A percentile compares a stretch with the other conserved stretches of the same genome.
Conservation (phyloP, 2,113 vertebrate genomes). For the Ammodytes marinus region DNA sequence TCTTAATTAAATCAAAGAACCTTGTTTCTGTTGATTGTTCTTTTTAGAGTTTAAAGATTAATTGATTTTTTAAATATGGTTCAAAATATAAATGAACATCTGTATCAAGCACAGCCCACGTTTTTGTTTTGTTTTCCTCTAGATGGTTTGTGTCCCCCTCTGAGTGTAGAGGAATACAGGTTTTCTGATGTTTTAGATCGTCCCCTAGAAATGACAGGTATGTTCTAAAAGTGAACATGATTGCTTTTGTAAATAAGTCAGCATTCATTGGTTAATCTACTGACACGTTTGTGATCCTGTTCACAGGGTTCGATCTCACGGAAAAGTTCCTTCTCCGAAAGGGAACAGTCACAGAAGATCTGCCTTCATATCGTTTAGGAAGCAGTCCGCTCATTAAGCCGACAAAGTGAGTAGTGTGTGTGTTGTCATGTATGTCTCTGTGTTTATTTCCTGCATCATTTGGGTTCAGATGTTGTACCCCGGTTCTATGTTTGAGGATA, state of each 20-base stretch:
- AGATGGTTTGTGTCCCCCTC: constrained; percentile 86
- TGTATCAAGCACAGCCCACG: background rate
- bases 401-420: constrained; percentile 86
- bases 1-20: constrained; percentile 15
- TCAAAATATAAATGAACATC: constrained; percentile 23
- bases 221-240: background rate
- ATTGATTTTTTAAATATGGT: constrained; percentile 1
- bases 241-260: background rate
- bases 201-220: constrained; percentile 88
- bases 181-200: constrained; percentile 82
- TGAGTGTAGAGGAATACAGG: constrained; percentile 83
- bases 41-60: constrained; percentile 25
- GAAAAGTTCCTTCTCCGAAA: constrained; percentile 92
- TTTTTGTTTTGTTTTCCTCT: constrained; percentile 38
- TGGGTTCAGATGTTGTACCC: constrained; percentile 7
- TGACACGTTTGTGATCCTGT: constrained; percentile 50
- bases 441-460: constrained; percentile 15
- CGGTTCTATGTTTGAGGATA: constrained; percentile 7
- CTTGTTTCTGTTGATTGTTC: background rate
- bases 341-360: constrained; percentile 86
- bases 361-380: constrained; percentile 91
- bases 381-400: constrained; percentile 90
- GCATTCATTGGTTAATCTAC: background rate
- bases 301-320: constrained; percentile 93
- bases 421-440: background rate